Conservation (phyloP, 2,797 vertebrate genomes). For the Tamandua tetradactyla region DNA sequence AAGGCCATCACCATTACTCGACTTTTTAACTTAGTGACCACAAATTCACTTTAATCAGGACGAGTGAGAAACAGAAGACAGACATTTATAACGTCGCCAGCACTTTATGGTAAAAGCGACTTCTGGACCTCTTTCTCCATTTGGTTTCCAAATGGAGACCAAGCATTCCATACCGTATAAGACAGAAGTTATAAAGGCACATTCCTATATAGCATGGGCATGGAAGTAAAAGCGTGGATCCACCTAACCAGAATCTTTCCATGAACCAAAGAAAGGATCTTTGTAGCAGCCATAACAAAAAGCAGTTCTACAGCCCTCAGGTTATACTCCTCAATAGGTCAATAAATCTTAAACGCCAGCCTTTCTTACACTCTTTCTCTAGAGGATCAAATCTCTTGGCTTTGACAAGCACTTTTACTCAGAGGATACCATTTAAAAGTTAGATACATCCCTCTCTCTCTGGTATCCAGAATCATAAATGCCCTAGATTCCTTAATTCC, state of each 20-base stretch:
- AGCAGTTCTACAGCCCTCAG: neutral
- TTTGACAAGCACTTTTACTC: constrained; percentile 43
- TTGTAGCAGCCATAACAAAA: neutral
- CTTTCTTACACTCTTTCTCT: neutral
- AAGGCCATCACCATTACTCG: neutral
- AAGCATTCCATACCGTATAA: neutral
- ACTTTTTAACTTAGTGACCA: neutral
- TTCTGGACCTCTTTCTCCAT: neutral
- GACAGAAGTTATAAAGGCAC: neutral
- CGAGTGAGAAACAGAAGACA: neutral
- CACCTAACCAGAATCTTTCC: neutral
- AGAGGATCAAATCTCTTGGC: constrained; percentile 1
- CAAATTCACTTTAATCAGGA: neutral
- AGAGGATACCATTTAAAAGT: constrained; percentile 15
- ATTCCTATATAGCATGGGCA: neutral
- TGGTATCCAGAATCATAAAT: constrained; percentile 32
- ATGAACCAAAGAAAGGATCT: neutral
- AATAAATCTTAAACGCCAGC: neutral
- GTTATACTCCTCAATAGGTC: neutral
- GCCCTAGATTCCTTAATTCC: constrained; percentile 31
- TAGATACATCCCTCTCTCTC: constrained; percentile 2
- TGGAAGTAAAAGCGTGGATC: neutral
- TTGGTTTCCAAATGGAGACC: neutral
- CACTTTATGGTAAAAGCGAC: neutral
- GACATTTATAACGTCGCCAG: neutral